A percentile compares a stretch with the other conserved stretches of the same genome.
Evolutionary conservation across 2,888 invertebrate species (phyloP).

Genomic region (Sinhomidia bicolor): DNA sequence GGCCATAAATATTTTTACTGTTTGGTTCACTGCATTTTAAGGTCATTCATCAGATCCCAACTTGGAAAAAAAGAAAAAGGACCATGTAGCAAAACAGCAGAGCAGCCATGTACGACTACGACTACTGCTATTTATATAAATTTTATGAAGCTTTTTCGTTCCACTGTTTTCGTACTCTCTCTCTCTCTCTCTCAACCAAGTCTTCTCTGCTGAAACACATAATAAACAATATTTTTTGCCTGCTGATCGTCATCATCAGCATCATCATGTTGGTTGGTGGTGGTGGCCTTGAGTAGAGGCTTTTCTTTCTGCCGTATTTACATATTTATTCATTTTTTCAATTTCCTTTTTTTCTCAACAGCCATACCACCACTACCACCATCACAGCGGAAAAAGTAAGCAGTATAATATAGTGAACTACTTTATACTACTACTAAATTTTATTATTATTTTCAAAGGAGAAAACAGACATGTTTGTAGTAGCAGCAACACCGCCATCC

Average conservation of each 20-base stretch:
- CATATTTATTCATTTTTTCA: constrained; percentile 70
- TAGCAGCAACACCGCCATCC: neutral
- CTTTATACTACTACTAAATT: too few relatives aligned
- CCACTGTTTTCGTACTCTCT: too few relatives aligned
- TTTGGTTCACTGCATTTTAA: constrained; percentile 62
- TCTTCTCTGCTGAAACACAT: neutral
- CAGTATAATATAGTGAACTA: too few relatives aligned
- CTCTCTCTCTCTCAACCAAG: too few relatives aligned
- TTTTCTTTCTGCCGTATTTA: constrained; percentile 50
- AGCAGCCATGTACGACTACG: neutral
- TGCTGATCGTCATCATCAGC: too few relatives aligned
- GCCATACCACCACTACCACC: too few relatives aligned
- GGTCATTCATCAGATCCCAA: constrained; percentile 59
- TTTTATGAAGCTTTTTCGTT: neutral
- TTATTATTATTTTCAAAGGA: neutral
- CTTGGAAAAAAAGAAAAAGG: neutral
- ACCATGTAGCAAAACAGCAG: neutral
- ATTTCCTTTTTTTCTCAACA: constrained; percentile 47
- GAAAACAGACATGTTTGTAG: too few relatives aligned
- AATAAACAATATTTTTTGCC: too few relatives aligned
- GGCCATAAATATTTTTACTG: constrained; percentile 47
- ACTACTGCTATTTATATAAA: neutral
- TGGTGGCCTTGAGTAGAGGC: constrained; percentile 50
- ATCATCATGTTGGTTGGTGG: too few relatives aligned
- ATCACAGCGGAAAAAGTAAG: neutral